These are phyloP conservation scores for Chloroceryle inda DNA, from an alignment of 2,797 vertebrate species.

Conservation along the genomic window DNA sequence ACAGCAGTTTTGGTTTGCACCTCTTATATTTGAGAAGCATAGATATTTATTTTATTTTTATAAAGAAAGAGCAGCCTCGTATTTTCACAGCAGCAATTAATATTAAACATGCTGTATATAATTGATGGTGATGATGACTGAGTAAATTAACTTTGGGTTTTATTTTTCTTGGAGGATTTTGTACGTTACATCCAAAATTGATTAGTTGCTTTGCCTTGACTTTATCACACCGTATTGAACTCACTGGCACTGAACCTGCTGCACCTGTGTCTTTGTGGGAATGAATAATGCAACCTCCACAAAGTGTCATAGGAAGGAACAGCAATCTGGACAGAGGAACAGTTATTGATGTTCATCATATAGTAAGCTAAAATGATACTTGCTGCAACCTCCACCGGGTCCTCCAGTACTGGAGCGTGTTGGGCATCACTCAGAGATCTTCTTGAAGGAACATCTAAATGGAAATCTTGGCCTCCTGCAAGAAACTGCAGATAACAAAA, in stretches of 20 bases:
- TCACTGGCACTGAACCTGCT: background rate
- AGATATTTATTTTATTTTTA: background rate
- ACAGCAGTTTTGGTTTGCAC: background rate
- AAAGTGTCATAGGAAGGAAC: slow-evolving; percentile 1
- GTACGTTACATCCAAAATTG: slow-evolving; percentile 8
- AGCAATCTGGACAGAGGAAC: background rate
- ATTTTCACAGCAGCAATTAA: slow-evolving; percentile 2
- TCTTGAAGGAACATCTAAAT: background rate
- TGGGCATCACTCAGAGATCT: background rate
- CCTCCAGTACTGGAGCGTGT: background rate
- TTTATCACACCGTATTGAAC: background rate
- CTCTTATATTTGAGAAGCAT: background rate
- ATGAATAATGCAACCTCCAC: slow-evolving; percentile 3
- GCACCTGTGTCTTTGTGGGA: slow-evolving; percentile 24
- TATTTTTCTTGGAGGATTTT: slow-evolving; percentile 23
- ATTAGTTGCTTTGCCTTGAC: slow-evolving; percentile 35
- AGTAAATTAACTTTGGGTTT: background rate
- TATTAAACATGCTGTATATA: slow-evolving; percentile 12
- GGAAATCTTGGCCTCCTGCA: background rate
- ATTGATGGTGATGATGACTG: slow-evolving; percentile 1
- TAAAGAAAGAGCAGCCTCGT: background rate
- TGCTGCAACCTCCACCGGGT: background rate
- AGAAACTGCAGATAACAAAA: background rate
- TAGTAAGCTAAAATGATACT: background rate
- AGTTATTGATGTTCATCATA: slow-evolving; percentile 23